Evolutionary conservation across 2,797 vertebrate species (phyloP).

Genomic region (Euphonia xanthogaster): DNA sequence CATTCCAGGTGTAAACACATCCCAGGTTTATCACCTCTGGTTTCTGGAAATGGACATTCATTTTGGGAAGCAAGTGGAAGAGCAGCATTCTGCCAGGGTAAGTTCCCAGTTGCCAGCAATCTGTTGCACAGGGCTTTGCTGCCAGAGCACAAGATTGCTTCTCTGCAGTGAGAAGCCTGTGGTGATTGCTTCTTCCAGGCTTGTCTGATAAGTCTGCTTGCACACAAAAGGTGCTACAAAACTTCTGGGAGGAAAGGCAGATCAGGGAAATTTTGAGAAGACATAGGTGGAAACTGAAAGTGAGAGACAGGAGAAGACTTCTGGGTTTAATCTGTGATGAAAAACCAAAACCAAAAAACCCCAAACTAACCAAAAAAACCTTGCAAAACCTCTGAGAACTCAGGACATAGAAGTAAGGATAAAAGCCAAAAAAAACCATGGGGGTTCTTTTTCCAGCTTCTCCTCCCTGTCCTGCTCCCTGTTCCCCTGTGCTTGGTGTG

Average conservation of each 20-base stretch:
- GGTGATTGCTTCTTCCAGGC: background rate
- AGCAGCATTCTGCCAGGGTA: background rate
- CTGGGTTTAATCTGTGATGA: background rate
- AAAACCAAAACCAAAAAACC: background rate
- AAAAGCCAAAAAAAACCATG: background rate
- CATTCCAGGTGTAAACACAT: background rate
- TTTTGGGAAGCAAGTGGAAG: background rate
- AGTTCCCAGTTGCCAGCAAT: background rate
- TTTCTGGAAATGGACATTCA: background rate
- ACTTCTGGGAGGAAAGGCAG: background rate
- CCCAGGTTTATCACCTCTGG: background rate
- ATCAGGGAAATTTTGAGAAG: background rate
- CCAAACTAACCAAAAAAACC: background rate
- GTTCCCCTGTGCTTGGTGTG: fast-evolving
- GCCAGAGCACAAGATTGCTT: background rate
- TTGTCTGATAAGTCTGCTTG: background rate
- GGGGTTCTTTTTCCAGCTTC: background rate
- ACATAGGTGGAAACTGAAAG: background rate
- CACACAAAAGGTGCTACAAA: background rate
- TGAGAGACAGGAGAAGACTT: background rate
- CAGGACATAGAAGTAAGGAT: background rate
- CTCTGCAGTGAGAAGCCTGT: background rate
- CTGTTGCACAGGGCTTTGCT: fast-evolving
- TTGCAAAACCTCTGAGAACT: background rate
- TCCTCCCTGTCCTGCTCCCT: background rate